phyloP scores from a whole-genome alignment of 92 coral and sea anemone genomes.

The Palythoa caribaeorum region DNA sequence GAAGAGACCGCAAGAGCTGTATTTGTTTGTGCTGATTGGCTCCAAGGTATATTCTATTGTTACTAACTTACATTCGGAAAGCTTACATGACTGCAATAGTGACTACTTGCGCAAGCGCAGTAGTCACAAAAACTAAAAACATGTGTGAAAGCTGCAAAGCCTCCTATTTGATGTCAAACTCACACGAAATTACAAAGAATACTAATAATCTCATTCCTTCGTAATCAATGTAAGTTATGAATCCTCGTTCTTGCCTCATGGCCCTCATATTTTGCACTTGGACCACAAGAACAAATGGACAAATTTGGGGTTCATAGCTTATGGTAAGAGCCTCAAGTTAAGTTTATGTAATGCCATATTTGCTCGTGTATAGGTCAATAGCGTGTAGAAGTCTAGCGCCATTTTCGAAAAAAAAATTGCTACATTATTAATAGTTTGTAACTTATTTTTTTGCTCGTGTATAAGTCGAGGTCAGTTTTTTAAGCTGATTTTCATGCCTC shows the following conservation, averaged over 20 bases:
- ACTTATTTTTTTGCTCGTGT: too few relatives aligned
- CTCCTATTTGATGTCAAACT: too few relatives aligned
- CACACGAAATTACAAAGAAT: too few relatives aligned
- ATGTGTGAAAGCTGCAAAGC: too few relatives aligned
- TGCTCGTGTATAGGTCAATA: too few relatives aligned
- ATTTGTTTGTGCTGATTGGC: slow-evolving; percentile 24
- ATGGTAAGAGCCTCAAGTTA: not conserved
- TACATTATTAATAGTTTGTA: too few relatives aligned
- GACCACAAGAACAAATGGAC: not conserved
- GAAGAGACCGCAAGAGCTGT: slow-evolving; percentile 34
- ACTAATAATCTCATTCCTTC: not conserved
- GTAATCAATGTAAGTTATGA: not conserved
- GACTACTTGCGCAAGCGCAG: too few relatives aligned
- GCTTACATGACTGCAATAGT: not conserved
- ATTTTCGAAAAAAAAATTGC: too few relatives aligned
- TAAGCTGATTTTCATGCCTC: too few relatives aligned
- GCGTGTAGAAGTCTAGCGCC: too few relatives aligned
- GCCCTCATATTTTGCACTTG: not conserved
- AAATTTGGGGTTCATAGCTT: not conserved
- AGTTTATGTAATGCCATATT: not conserved
- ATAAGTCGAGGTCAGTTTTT: too few relatives aligned
- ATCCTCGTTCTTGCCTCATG: not conserved
- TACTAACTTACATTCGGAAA: slow-evolving; percentile 26
- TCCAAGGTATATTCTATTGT: slow-evolving; percentile 28
- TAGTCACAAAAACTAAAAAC: too few relatives aligned